Conservation (phyloP, 2,113 vertebrate genomes). For the Elaphurus davidianus region DNA sequence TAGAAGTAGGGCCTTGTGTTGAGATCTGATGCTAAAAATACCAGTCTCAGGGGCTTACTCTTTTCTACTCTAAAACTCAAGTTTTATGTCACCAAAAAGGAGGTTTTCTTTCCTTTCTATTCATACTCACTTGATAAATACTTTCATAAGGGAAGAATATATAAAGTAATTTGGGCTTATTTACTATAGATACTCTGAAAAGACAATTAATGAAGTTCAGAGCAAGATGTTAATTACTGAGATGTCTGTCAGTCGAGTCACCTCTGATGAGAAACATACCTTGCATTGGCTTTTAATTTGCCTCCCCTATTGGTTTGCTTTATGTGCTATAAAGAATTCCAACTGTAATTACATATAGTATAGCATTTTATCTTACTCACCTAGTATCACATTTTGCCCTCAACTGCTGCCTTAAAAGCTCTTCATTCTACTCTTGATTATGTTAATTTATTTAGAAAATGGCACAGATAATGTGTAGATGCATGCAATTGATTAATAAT, state of each 20-base stretch:
- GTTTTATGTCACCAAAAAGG: background rate
- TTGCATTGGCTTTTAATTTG: background rate
- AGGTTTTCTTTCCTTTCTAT: conserved; percentile 22
- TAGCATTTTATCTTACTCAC: background rate
- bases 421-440: background rate
- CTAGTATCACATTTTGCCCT: background rate
- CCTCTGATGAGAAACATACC: background rate
- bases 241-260: background rate
- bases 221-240: background rate
- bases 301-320: background rate
- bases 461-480: background rate
- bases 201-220: background rate
- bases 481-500: background rate
- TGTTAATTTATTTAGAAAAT: background rate
- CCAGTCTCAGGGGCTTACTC: conserved; percentile 61
- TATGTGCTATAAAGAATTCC: background rate
- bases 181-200: background rate
- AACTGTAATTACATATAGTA: background rate
- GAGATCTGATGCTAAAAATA: conserved; percentile 76
- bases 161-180: background rate
- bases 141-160: background rate
- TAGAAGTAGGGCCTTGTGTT: conserved; percentile 71
- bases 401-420: background rate
- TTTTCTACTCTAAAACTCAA: conserved; percentile 75
- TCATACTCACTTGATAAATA: conserved; percentile 19